A percentile compares a stretch with the other conserved stretches of the same genome.
phyloP scores from a whole-genome alignment of 2,113 vertebrate species.

The Lagopus leucura region DNA sequence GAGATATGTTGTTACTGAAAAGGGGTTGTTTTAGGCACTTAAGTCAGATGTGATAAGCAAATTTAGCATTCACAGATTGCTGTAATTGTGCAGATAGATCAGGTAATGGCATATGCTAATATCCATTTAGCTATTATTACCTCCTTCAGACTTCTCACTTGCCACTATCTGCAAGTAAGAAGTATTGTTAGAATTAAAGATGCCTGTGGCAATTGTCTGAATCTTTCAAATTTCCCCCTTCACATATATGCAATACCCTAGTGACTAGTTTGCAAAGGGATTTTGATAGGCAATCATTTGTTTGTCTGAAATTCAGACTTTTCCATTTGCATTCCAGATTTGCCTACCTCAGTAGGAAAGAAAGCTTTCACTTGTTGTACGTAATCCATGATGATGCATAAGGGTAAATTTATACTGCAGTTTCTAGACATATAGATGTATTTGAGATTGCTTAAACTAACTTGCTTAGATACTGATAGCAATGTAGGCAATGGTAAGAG shows the following conservation, averaged over 20 bases:
- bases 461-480: not conserved
- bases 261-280: slow-evolving; percentile 31
- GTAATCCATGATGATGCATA: not conserved
- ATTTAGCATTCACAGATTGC: slow-evolving; percentile 14
- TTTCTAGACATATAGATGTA: not conserved
- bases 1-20: slow-evolving; percentile 28
- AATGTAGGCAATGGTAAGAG: not conserved
- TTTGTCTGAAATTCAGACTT: slow-evolving; percentile 51
- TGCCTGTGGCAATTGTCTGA: slow-evolving; percentile 37
- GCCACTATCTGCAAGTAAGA: slow-evolving; percentile 21
- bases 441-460: not conserved
- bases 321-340: slow-evolving; percentile 49
- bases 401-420: not conserved
- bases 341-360: not conserved
- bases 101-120: slow-evolving; percentile 53
- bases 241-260: slow-evolving; percentile 2
- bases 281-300: slow-evolving; percentile 52
- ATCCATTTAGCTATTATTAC: slow-evolving; percentile 60
- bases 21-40: slow-evolving; percentile 22
- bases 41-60: slow-evolving; percentile 29
- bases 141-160: slow-evolving; percentile 1
- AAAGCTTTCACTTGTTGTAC: not conserved
- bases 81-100: slow-evolving; percentile 52
- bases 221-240: slow-evolving; percentile 27
- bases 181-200: slow-evolving; percentile 33